Evolutionary conservation across 2,797 vertebrate species (phyloP), one percentile per base, ranked within the genome.

Genomic region (Tamandua tetradactyla): DNA sequence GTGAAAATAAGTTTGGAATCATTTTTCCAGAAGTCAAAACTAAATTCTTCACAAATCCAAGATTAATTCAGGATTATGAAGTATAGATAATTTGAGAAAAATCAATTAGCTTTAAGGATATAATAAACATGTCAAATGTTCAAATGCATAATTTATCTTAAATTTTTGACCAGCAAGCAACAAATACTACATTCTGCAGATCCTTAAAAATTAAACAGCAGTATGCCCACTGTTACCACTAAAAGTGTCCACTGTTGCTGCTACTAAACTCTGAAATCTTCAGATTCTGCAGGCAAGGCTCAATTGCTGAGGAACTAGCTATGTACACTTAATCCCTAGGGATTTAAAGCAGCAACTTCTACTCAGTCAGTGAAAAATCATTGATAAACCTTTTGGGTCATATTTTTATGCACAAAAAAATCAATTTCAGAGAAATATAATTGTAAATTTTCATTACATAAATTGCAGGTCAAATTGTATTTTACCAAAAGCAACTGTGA

Each of bases 141-240:
- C 88, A 93, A 97, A 96, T 89, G 59, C 69, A 93, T 95, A 93
- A 93, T 97, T 97, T 97, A 96, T 98, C 93, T 97, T 93, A 93
- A 68, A 0, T 0, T 96, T 95, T 75, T 96, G 93, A 94, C 85
- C 96, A 69, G 76, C 84, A 40, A 97, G 71, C 86, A 95, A 87
- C 20, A 78, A 97, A 97, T 97, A 91, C 64, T 92, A 47, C 55
- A 81, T 95, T 97, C 69, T 96, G 85, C 85, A 96, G 96, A 96
- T 93, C 91, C 83, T 90, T 93, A 97, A 87, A 97, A 97, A 96
- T 92, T 40, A 95, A 96, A 96, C 94, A 95, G 88, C 80, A 84
- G 78, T 57, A 89, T 57, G 78, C 94, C 94, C 30, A 0, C 93
- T 61, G 59, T 11, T 47, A n/a, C 12, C 35, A 3, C 15, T 94